phyloP scores from a whole-genome alignment of 1,140 invertebrate species.

The Dryas iulia region DNA sequence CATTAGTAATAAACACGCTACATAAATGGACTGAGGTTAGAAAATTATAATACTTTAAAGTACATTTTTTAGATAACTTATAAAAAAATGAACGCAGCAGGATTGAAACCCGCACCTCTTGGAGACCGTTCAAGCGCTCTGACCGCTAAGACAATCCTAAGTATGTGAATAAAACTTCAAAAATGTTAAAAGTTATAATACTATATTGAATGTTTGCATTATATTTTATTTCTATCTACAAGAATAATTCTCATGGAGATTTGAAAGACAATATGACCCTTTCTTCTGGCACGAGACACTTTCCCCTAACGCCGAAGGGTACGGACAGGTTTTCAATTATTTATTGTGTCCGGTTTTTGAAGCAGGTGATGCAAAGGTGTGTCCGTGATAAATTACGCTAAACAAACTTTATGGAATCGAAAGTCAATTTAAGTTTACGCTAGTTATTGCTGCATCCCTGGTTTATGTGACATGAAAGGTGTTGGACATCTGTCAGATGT shows the following conservation, averaged over 20 bases:
- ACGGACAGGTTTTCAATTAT: conserved; percentile 63
- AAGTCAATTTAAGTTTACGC: conserved; percentile 18
- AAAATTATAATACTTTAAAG: background rate
- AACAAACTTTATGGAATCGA: conserved; percentile 31
- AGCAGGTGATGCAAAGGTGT: conserved; percentile 58
- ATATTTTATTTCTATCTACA: no score
- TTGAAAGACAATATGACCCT: conserved; percentile 24
- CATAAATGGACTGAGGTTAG: background rate
- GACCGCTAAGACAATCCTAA: no score
- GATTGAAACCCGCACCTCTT: no score
- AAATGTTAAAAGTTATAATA: no score
- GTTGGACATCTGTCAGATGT: background rate
- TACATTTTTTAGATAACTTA: no score
- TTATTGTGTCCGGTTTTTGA: conserved; percentile 64
- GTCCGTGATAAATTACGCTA: conserved; percentile 39
- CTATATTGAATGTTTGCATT: no score
- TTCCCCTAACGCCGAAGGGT: conserved; percentile 55
- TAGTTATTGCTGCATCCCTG: background rate
- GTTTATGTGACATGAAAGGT: background rate
- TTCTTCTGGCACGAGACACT: conserved; percentile 55
- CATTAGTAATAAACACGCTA: background rate
- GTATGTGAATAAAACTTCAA: no score
- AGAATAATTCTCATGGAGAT: background rate
- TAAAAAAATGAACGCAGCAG: no score
- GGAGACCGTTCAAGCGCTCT: no score